These are phyloP conservation scores for Adelphocoris suturalis DNA, from an alignment of 2,888 invertebrate species.

Conservation along the genomic window DNA sequence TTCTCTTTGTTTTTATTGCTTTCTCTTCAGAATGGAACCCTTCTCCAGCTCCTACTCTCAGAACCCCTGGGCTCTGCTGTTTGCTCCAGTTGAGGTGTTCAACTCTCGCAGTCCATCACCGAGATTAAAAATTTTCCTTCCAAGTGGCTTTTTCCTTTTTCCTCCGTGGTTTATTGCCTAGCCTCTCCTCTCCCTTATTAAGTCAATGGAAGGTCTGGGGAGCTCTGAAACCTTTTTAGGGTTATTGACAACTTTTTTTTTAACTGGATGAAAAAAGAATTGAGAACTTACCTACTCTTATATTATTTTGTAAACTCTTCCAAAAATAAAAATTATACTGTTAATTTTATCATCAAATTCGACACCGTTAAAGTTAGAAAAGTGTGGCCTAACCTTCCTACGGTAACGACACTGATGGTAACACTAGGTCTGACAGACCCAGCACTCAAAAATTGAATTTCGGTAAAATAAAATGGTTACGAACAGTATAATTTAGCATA, in stretches of 20 bases:
- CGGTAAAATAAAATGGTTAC: no score
- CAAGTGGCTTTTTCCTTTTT: conserved; percentile 64
- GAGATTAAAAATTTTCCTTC: conserved; percentile 71
- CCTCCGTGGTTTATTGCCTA: conserved; percentile 65
- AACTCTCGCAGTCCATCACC: conserved; percentile 69
- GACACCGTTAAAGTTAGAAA: no score
- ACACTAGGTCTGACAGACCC: no score
- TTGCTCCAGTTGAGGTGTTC: conserved; percentile 59
- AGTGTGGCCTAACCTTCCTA: no score
- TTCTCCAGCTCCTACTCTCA: neutral
- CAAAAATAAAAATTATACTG: no score
- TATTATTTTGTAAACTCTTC: no score
- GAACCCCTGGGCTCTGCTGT: neutral
- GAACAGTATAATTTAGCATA: no score
- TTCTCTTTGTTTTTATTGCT: conserved; percentile 72
- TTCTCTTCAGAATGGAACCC: conserved; percentile 42
- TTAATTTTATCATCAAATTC: no score
- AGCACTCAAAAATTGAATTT: no score
- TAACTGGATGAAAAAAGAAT: neutral
- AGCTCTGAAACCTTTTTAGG: conserved; percentile 57
- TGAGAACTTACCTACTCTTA: no score
- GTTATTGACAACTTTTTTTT: conserved; percentile 58
- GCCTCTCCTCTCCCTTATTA: conserved; percentile 58
- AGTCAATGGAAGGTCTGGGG: conserved; percentile 59
- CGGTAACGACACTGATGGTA: no score